Percentiles rank a stretch among this genome's conserved stretches.
phyloP scores from a whole-genome alignment of 2,113 vertebrate genomes.

The Malurus elegans region DNA sequence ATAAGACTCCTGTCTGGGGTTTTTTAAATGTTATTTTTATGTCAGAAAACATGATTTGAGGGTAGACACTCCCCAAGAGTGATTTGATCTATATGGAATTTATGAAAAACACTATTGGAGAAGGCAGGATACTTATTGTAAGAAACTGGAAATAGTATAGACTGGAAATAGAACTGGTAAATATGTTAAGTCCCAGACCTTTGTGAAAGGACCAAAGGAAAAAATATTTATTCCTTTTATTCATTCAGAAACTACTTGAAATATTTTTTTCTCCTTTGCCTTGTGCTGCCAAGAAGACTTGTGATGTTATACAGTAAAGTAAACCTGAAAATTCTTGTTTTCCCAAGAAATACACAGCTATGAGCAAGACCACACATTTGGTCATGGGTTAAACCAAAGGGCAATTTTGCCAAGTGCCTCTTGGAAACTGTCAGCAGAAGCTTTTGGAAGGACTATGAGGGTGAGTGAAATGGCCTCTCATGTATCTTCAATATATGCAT shows the following conservation, averaged over 20 bases:
- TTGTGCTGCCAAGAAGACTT: not conserved
- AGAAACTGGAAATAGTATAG: not conserved
- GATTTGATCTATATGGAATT: not conserved
- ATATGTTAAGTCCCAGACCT: not conserved
- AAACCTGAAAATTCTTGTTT: not conserved
- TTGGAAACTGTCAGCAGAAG: not conserved
- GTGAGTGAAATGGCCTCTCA: not conserved
- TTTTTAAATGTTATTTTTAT: not conserved
- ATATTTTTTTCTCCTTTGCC: not conserved
- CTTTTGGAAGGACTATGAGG: not conserved
- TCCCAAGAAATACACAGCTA: not conserved
- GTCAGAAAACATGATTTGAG: not conserved
- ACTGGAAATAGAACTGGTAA: not conserved
- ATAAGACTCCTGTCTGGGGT: rapidly evolving
- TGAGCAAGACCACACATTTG: not conserved
- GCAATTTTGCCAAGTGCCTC: not conserved
- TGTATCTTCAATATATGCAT: not conserved
- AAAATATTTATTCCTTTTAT: not conserved
- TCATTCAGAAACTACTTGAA: not conserved
- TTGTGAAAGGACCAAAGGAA: not conserved
- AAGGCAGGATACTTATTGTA: not conserved
- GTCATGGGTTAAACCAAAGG: not conserved
- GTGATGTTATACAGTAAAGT: not conserved
- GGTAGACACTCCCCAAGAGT: not conserved
- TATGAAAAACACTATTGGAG: not conserved